Evolutionary conservation across 2,113 vertebrate species (phyloP).

Genomic region (Columbina picui): DNA sequence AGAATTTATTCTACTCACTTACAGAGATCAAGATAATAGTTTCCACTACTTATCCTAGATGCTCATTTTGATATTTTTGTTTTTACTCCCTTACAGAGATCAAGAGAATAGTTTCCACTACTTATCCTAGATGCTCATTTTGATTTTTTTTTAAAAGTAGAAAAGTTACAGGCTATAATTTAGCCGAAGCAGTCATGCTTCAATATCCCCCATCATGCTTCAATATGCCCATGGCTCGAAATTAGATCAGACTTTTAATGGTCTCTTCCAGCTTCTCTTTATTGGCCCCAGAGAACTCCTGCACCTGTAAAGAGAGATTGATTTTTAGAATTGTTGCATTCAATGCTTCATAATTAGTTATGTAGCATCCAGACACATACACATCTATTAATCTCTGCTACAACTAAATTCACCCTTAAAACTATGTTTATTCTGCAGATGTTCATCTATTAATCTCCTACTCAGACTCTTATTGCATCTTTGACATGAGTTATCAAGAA

Average conservation of each 20-base stretch:
- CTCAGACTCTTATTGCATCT: no score
- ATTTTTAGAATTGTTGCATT: background rate
- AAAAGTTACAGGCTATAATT: constrained; percentile 69
- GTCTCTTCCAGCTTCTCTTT: constrained; percentile 80
- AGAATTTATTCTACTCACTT: constrained; percentile 71
- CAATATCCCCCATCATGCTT: background rate
- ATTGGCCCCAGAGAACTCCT: constrained; percentile 82
- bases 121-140: constrained; percentile 42
- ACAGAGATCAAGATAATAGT: constrained; percentile 34
- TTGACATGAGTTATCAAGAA: no score
- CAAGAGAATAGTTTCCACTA: constrained; percentile 14
- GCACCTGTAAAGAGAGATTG: constrained; percentile 68
- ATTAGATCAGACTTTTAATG: constrained; percentile 72
- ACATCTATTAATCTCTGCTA: background rate
- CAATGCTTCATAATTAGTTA: background rate
- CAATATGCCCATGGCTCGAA: background rate
- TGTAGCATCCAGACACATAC: background rate
- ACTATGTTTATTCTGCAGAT: background rate
- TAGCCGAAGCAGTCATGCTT: constrained; percentile 50
- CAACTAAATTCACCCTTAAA: background rate
- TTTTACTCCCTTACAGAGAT: no score
- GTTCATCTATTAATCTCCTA: background rate
- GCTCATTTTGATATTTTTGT: constrained; percentile 21
- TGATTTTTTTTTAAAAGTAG: constrained; percentile 48
- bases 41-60: constrained; percentile 31